Base-by-base conservation (phyloP, 2,888 invertebrate species). In the Nomada fabriciana region DNA sequence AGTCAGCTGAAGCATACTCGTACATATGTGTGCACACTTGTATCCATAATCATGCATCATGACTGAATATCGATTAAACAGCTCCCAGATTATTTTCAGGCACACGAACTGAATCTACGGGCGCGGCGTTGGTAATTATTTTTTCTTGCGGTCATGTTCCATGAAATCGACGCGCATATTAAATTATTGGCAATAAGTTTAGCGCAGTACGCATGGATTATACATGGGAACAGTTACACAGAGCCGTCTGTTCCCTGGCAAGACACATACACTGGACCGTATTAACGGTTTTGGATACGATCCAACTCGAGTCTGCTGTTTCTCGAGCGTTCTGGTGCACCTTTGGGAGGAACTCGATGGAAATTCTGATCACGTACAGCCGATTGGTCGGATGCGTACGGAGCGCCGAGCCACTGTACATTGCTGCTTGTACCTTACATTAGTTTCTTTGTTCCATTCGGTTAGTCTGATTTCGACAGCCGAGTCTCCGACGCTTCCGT, bases 361-460 rank as follows among this genome's bases (percentile, higher is more conserved):
- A 55, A 63, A 88, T 88, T 90, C 84, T 86, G 85, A 86, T 89
- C 90, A 90, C 89, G 88, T 86, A 72, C 75, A 61, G 75, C 82
- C 87, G 88, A 89, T 90, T 88, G 86, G 85, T 82, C 77, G 75
- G 73, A 76, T 86, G 70, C 84, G 85, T 80, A 67, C 55, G 11
- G 63, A 73, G 76, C 83, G 73, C 65, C 80, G 70, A 77, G 60
- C 78, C 79, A 65, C 76, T 67, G 60, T 47, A 36, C 52, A 65
- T 59, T 71, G 82, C 71, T 53, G 63, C 61, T 53, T 52, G 10
- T 36, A 53, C 50, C 57, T 61, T 13, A 23, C 57, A 57, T 23
- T 52, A 10, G 50, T 47, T 59, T 55, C 75, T 55, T 68, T 53
- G 50, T 64, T 73, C 77, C 23, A 64, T 71, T 77, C 57, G n/a